phyloP scores from a whole-genome alignment of 2,797 vertebrate species.

The Myioborus miniatus region DNA sequence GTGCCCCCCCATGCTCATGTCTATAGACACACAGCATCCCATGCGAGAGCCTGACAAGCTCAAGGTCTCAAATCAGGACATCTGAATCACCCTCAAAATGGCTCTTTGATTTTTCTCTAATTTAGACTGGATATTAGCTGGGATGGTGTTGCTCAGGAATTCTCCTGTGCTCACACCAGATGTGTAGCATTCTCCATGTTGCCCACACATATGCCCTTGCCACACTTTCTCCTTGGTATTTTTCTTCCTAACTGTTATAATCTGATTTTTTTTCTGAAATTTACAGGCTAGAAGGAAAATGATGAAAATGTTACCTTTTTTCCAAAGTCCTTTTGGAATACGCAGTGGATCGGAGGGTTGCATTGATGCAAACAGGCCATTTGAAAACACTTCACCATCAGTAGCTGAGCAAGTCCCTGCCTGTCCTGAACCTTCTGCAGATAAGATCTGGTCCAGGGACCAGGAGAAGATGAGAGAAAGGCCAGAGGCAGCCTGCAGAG shows the following conservation, averaged over 20 bases:
- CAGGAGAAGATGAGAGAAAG: conserved; percentile 7
- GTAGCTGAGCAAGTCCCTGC: neutral
- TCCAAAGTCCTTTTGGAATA: conserved; percentile 42
- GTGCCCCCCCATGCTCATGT: neutral
- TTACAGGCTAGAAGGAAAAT: conserved; percentile 55
- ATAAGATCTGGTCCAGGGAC: neutral
- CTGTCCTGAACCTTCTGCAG: conserved; percentile 24
- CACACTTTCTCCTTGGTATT: neutral
- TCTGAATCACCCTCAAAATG: neutral
- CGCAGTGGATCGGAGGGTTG: conserved; percentile 4
- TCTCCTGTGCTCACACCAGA: neutral
- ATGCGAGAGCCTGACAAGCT: neutral
- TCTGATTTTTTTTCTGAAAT: conserved; percentile 9
- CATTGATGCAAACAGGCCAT: neutral
- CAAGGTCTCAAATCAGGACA: neutral
- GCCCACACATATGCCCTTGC: neutral
- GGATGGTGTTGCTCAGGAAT: neutral
- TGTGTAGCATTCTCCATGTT: fast-evolving
- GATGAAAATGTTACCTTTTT: conserved; percentile 65
- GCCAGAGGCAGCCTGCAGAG: neutral
- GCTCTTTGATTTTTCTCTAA: neutral
- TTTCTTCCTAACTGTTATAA: neutral
- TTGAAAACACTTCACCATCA: neutral
- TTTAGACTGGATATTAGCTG: neutral
- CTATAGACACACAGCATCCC: fast-evolving